Evolutionary conservation across 30 jellyfish, hydroid and myxozoan genomes (phyloP).

Genomic region (Phacellophora camtschatica): DNA sequence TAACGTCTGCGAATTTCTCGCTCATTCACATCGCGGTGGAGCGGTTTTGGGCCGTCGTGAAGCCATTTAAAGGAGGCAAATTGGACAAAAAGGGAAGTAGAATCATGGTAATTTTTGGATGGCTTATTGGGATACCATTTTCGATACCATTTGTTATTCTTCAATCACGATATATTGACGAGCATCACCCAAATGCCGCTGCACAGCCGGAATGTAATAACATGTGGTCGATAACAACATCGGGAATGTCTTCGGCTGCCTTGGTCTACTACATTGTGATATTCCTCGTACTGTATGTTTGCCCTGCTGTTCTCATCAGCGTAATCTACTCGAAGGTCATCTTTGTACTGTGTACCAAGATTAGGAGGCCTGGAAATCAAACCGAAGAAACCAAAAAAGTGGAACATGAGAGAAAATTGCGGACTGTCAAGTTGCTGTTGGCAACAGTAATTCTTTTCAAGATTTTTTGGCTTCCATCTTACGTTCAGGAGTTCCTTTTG

Average conservation of each 20-base stretch:
- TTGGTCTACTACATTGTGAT: slow-evolving; percentile 17
- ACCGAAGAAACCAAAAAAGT: slow-evolving; percentile 28
- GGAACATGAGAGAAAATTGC: slow-evolving; percentile 19
- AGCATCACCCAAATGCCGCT: slow-evolving; percentile 56
- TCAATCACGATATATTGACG: slow-evolving; percentile 55
- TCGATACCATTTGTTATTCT: slow-evolving; percentile 52
- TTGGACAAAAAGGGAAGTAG: not conserved
- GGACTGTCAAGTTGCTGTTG: slow-evolving; percentile 47
- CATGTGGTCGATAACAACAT: slow-evolving; percentile 65
- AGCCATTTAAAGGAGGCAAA: slow-evolving; percentile 30
- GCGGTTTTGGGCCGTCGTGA: slow-evolving; percentile 40
- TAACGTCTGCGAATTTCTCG: slow-evolving; percentile 56
- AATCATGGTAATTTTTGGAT: slow-evolving; percentile 5
- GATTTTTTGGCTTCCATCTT: slow-evolving; percentile 71
- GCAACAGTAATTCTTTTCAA: slow-evolving; percentile 33
- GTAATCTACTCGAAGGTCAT: slow-evolving; percentile 11
- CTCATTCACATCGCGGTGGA: slow-evolving; percentile 44
- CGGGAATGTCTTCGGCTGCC: slow-evolving; percentile 35
- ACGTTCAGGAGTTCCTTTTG: slow-evolving; percentile 51
- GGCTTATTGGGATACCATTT: slow-evolving; percentile 46
- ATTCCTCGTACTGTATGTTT: slow-evolving; percentile 28
- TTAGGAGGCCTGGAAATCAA: slow-evolving; percentile 63
- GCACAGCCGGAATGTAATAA: slow-evolving; percentile 69
- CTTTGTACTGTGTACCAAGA: slow-evolving; percentile 5
- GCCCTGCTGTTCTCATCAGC: slow-evolving; percentile 6